Evolutionary conservation across 1,140 invertebrate species (phyloP).

Genomic region (Eurosta solidaginis): DNA sequence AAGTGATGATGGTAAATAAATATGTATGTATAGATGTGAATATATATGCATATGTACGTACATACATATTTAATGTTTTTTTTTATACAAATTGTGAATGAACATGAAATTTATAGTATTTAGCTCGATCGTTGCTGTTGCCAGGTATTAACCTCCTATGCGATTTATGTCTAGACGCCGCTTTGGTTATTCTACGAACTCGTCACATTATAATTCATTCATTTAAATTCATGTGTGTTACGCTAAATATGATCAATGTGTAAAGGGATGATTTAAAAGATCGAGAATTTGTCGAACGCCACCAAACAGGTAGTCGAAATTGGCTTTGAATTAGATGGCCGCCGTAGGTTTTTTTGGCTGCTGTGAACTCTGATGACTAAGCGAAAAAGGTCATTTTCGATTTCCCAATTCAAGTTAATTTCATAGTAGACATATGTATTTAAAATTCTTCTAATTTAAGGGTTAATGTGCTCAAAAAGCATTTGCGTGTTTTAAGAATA

Average conservation of each 20-base stretch:
- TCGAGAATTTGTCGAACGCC: neutral
- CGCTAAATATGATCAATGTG: neutral
- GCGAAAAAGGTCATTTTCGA: neutral
- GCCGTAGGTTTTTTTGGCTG: neutral
- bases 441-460: neutral
- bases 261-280: neutral
- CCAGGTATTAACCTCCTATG: neutral
- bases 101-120: neutral
- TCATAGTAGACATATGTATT: neutral
- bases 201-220: neutral
- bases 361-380: neutral
- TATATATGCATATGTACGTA: no score
- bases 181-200: neutral
- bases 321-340: no score
- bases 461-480: neutral
- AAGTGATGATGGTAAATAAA: no score
- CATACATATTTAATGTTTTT: no score
- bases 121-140: conserved; percentile 1
- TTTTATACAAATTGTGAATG: neutral
- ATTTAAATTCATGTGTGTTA: neutral
- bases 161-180: neutral
- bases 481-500: no score
- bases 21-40: no score
- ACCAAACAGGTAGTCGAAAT: no score
- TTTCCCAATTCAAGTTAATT: neutral